A percentile compares a stretch with the other conserved stretches of the same genome.
Conservation (phyloP, 2,113 vertebrate genomes). For the Oreochromis niloticus region DNA sequence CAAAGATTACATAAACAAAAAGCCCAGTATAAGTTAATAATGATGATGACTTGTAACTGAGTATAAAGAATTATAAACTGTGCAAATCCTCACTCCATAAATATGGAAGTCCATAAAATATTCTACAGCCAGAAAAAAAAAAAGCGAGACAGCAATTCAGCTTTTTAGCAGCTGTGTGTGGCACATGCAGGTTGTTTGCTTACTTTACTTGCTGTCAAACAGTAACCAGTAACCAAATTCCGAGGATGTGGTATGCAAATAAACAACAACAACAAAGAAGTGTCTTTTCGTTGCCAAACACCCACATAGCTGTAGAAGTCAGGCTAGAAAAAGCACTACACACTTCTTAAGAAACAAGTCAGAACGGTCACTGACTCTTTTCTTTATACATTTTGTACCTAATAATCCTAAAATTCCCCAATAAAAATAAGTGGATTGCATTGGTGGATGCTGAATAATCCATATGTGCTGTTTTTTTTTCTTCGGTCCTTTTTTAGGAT, state of each 20-base stretch:
- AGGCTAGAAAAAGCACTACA: background rate
- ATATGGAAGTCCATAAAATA: background rate
- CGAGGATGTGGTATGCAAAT: background rate
- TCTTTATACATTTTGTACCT: background rate
- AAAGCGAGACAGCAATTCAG: background rate
- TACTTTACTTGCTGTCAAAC: constrained; percentile 5
- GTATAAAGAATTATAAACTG: background rate
- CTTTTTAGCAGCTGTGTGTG: background rate
- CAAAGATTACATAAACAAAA: background rate
- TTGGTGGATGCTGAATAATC: background rate
- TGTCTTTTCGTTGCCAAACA: constrained; percentile 27
- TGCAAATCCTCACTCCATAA: background rate
- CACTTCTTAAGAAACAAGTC: background rate
- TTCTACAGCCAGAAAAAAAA: background rate
- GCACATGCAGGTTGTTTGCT: background rate
- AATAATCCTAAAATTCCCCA: background rate
- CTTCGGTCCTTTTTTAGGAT: constrained; percentile 66
- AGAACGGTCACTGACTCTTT: background rate
- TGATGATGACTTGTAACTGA: background rate
- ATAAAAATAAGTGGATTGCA: background rate
- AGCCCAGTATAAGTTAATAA: background rate
- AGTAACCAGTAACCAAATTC: background rate
- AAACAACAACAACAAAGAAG: background rate
- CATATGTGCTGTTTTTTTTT: background rate
- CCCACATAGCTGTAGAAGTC: constrained; percentile 1